phyloP scores from a whole-genome alignment of 1,140 invertebrate species.

The Drosophila pectinifera region DNA sequence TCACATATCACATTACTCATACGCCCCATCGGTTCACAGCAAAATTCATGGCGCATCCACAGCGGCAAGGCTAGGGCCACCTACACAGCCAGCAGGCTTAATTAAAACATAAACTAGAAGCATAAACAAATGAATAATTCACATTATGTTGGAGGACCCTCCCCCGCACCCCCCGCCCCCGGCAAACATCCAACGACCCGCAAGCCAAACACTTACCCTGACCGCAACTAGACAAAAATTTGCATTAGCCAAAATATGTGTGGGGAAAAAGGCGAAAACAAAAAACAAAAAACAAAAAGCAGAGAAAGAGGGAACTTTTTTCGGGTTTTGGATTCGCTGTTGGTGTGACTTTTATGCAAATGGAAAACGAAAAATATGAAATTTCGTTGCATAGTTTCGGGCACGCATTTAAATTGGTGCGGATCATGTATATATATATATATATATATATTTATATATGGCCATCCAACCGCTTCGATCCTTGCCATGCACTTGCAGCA shows the following conservation, averaged over 20 bases:
- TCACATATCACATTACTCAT: slow-evolving; percentile 22
- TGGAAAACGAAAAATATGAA: slow-evolving; percentile 47
- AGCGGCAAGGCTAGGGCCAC: not conserved
- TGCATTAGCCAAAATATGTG: slow-evolving; percentile 28
- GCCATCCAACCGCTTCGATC: slow-evolving; percentile 4
- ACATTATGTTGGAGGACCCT: slow-evolving; percentile 57
- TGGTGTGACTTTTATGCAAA: slow-evolving; percentile 68
- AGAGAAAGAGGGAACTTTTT: slow-evolving; percentile 15
- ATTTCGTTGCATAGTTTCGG: slow-evolving; percentile 67
- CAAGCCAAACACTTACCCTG: slow-evolving; percentile 40
- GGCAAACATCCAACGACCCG: slow-evolving; percentile 16
- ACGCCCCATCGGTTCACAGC: slow-evolving; percentile 31
- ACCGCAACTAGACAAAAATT: slow-evolving; percentile 52
- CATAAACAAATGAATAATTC: slow-evolving; percentile 79
- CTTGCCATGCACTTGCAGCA: slow-evolving; percentile 12
- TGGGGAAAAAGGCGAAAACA: not conserved
- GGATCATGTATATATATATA: slow-evolving; percentile 19
- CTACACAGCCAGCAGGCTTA: slow-evolving; percentile 42
- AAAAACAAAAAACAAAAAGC: not conserved
- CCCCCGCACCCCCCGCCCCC: slow-evolving; percentile 13
- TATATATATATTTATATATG: slow-evolving; percentile 5
- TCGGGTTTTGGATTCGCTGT: slow-evolving; percentile 24
- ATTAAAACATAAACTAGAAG: slow-evolving; percentile 74
- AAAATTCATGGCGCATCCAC: not conserved
- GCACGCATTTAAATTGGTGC: slow-evolving; percentile 68